A percentile compares a stretch with the other conserved stretches of the same genome.
phyloP scores from a whole-genome alignment of 2,113 vertebrate species.

The Lichenostomus cassidix region DNA sequence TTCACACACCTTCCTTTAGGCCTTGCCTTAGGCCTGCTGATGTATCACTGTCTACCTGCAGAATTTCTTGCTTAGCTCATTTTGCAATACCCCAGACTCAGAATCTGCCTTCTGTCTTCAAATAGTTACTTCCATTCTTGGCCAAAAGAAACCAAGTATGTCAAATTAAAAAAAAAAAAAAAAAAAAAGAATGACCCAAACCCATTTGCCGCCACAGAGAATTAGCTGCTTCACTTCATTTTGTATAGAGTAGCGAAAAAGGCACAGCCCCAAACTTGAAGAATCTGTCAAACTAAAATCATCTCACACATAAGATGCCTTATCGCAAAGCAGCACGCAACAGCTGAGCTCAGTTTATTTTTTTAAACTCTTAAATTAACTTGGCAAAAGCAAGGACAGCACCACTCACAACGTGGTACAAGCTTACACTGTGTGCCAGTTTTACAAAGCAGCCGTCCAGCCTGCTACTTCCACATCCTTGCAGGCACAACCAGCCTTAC shows the following conservation, averaged over 20 bases:
- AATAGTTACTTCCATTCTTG: neutral
- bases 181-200: neutral
- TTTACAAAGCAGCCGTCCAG: neutral
- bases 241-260: neutral
- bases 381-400: neutral
- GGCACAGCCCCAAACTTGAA: neutral
- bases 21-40: neutral
- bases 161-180: neutral
- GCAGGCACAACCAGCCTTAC: neutral
- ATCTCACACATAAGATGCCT: neutral
- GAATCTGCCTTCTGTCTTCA: neutral
- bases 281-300: conserved; percentile 1
- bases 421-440: neutral
- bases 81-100: neutral
- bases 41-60: neutral
- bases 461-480: neutral
- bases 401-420: neutral
- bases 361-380: neutral
- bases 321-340: neutral
- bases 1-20: neutral
- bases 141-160: neutral
- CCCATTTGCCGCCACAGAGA: neutral
- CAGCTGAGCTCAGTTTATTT: conserved; percentile 13
- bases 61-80: neutral
- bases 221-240: neutral